Evolutionary conservation across 2,888 invertebrate genomes (phyloP).

Genomic region (Notodonta ziczac): DNA sequence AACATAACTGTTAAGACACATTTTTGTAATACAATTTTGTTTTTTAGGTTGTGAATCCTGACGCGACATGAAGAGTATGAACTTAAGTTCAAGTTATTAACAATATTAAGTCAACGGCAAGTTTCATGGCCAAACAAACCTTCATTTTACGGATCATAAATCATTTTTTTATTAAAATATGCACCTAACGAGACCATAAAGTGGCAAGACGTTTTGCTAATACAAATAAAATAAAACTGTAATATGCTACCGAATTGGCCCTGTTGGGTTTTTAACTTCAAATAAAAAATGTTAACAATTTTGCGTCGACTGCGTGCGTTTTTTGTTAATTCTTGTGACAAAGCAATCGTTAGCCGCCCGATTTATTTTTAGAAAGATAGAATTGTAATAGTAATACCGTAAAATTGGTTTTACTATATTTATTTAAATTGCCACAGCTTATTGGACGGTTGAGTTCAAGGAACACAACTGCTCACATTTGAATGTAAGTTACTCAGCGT

Average conservation of each 20-base stretch:
- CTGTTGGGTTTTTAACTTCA: conserved; percentile 52
- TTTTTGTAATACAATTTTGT: too few relatives aligned
- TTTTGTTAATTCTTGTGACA: conserved; percentile 35
- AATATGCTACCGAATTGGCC: conserved; percentile 70
- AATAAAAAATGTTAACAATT: conserved; percentile 60
- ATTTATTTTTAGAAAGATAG: conserved; percentile 25
- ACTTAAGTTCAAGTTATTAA: not conserved
- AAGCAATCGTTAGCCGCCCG: conserved; percentile 26
- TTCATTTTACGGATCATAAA: conserved; percentile 57
- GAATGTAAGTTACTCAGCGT: not conserved
- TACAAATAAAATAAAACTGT: conserved; percentile 67
- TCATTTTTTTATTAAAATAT: conserved; percentile 59
- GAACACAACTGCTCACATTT: conserved; percentile 7
- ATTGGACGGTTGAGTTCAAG: conserved; percentile 10
- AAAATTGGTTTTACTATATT: conserved; percentile 3
- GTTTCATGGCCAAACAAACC: conserved; percentile 20
- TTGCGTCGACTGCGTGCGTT: conserved; percentile 40
- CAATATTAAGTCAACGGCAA: conserved; percentile 11
- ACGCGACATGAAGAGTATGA: not conserved
- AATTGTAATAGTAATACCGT: conserved; percentile 5
- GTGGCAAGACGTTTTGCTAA: conserved; percentile 55
- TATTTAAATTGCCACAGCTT: not conserved
- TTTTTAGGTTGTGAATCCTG: not conserved
- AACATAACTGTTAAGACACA: too few relatives aligned
- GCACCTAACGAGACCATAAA: conserved; percentile 64